These are phyloP conservation scores for Desoria tigrina DNA, from an alignment of 2,888 invertebrate species.

Conservation along the genomic window DNA sequence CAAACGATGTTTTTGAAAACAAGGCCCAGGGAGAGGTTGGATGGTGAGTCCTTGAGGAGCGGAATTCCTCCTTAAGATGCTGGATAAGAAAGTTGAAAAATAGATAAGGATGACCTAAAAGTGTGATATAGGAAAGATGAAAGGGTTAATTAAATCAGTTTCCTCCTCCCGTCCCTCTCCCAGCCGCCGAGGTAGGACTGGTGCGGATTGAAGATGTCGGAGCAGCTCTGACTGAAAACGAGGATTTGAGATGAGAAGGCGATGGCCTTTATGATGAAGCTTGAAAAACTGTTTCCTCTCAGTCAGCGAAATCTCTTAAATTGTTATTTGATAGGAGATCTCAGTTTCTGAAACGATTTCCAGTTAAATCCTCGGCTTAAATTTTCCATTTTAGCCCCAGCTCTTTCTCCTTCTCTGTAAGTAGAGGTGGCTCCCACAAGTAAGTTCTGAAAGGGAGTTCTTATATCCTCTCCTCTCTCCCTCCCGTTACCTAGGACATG, in stretches of 20 bases:
- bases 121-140: constrained; percentile 16
- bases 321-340: constrained; percentile 45
- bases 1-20: too few relatives aligned
- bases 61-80: too few relatives aligned
- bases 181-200: neutral
- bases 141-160: constrained; percentile 19
- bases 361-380: constrained; percentile 35
- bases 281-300: constrained; percentile 30
- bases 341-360: constrained; percentile 39
- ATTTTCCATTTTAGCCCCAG: constrained; percentile 29
- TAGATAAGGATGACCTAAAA: neutral
- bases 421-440: too few relatives aligned
- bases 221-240: neutral
- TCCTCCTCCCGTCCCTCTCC: neutral
- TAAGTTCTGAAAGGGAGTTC: too few relatives aligned
- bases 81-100: too few relatives aligned
- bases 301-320: constrained; percentile 37
- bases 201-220: constrained; percentile 8
- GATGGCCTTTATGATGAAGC: constrained; percentile 36
- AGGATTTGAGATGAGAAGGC: constrained; percentile 1
- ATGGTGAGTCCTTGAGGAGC: too few relatives aligned
- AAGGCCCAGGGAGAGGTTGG: too few relatives aligned
- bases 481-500: neutral
- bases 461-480: neutral
- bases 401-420: neutral